Evolutionary conservation across 2,888 invertebrate species (phyloP), one percentile per base, ranked within the genome.

Genomic region (Cremastobaeus sp.): DNA sequence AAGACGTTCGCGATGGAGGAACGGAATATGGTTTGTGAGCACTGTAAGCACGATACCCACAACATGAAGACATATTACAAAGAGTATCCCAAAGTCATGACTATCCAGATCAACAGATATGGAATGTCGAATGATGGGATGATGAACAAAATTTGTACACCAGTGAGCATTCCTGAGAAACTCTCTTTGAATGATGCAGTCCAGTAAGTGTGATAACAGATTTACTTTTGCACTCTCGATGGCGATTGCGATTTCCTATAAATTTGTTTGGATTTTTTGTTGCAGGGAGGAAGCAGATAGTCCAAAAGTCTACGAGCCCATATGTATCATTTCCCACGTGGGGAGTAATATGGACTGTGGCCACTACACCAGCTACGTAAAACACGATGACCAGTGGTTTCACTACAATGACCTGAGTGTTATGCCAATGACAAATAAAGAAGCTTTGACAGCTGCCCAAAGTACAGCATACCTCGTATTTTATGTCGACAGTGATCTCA

Each of bases 341-440:
- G 84, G 85, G 14, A 79, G 78, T 32, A 82, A 79, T n/a, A 82
- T 84, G 78, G 83, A 85, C 25, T 85, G 83, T 69, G 85, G 85
- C 9, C 85, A 85, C 64, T 85, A 85, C 45, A 83, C 84, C 37
- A 83, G 84, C 54, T 85, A 83, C 65, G 82, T 83, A 8, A 81
- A 79, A 37, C 83, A 83, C 48, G 76, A 79, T 2, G 78, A 82
- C 15, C 77, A 80, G 18, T 85, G 85, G 85, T 83, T 79, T 54
- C 82, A 83, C 43, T 85, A 83, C 64, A 84, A 84, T 54, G 85
- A 85, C 48, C 77, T 82, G 66, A 76, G 65, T 32, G 84, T 85
- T 1, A 79, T 77, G 45, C 77, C 82, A 14, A 79, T 84, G 77
- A 79, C 80, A 9, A 78, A 59, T 45, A 73, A 78, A 39, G 82